Evolutionary conservation across 2,113 vertebrate species (phyloP).

Genomic region (Myotis davidii): DNA sequence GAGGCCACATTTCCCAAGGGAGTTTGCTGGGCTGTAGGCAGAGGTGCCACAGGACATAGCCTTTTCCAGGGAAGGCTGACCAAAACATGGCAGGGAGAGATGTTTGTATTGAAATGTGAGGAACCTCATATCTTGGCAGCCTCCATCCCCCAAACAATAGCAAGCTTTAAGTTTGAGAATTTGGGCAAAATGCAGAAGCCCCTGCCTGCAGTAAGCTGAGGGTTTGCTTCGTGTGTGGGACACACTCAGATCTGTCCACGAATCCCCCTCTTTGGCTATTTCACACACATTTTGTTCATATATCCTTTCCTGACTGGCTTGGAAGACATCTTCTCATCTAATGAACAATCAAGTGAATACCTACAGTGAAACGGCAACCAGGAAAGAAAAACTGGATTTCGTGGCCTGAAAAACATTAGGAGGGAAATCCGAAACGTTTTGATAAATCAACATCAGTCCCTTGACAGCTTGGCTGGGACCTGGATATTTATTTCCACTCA

Average conservation of each 20-base stretch:
- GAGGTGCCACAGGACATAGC: background rate
- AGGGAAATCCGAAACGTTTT: background rate
- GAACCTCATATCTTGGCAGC: background rate
- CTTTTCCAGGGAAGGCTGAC: background rate
- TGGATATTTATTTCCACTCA: constrained; percentile 72
- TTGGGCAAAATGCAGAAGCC: constrained; percentile 21
- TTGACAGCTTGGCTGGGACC: constrained; percentile 41
- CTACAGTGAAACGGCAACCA: constrained; percentile 4
- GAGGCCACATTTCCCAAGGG: background rate
- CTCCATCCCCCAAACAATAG: background rate
- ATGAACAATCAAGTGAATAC: constrained; percentile 55
- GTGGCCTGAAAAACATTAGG: constrained; percentile 52
- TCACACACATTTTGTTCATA: constrained; percentile 32
- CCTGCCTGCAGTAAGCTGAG: background rate
- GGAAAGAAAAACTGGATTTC: constrained; percentile 53
- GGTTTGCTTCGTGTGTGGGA: background rate
- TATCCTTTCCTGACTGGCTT: constrained; percentile 35
- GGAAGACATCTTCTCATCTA: constrained; percentile 65
- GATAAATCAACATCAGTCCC: constrained; percentile 42
- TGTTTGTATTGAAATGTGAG: constrained; percentile 49
- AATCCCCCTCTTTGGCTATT: background rate
- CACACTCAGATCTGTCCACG: background rate
- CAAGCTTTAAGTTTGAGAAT: constrained; percentile 32
- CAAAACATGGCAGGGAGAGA: background rate
- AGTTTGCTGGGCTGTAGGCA: background rate